A percentile compares a stretch with the other conserved stretches of the same genome.
These are phyloP conservation scores for Cremastobaeus sp. DNA, from an alignment of 2,888 invertebrate genomes.

Conservation along the genomic window DNA sequence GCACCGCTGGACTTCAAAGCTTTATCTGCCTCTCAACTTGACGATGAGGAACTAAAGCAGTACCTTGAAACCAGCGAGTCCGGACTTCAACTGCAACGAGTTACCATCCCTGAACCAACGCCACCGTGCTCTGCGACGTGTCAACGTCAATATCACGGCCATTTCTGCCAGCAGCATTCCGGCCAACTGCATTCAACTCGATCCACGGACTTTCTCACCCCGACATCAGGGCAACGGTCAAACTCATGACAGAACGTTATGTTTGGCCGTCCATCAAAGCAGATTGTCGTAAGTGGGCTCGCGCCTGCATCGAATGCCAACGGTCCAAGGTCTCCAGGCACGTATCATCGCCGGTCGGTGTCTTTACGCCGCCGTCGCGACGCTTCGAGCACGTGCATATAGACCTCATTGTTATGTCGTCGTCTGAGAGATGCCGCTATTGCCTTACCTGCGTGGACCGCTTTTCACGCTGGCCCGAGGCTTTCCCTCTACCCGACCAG, in stretches of 20 bases:
- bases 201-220: background rate
- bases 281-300: background rate
- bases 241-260: background rate
- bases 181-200: background rate
- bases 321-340: background rate
- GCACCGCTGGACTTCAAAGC: background rate
- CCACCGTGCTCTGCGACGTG: too few species aligned
- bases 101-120: background rate
- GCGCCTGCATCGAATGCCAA: background rate
- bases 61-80: too few species aligned
- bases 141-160: too few species aligned
- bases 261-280: slow-evolving; percentile 3
- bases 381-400: slow-evolving; percentile 5
- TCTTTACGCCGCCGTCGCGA: too few species aligned
- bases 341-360: too few species aligned
- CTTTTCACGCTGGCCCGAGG: slow-evolving; percentile 64
- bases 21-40: background rate
- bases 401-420: slow-evolving; percentile 65
- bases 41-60: background rate
- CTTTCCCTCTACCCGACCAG: slow-evolving; percentile 19
- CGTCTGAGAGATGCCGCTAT: slow-evolving; percentile 61
- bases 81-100: too few species aligned
- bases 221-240: background rate
- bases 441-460: slow-evolving; percentile 71
- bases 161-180: background rate